Evolutionary conservation across 1,140 invertebrate species (phyloP).

Genomic region (Amyelois transitella): DNA sequence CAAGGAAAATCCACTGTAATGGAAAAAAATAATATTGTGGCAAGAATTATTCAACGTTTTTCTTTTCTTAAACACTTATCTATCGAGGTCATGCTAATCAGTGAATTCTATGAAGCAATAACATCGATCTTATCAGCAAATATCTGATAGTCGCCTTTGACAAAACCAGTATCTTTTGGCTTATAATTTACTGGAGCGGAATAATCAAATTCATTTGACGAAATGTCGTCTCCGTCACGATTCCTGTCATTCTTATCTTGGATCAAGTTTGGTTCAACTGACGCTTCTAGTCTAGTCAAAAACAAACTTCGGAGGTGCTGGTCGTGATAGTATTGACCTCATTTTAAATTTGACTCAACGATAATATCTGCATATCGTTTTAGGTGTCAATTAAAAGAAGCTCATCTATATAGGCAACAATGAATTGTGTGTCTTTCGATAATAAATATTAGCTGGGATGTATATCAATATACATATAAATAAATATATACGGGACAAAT

Average conservation of each 20-base stretch:
- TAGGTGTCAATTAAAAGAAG: too few species aligned
- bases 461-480: too few species aligned
- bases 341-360: neutral
- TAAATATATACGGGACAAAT: too few species aligned
- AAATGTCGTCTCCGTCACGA: neutral
- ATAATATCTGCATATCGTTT: neutral
- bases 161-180: neutral
- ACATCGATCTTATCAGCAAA: slow-evolving; percentile 30
- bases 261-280: neutral
- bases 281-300: neutral
- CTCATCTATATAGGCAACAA: too few species aligned
- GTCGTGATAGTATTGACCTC: neutral
- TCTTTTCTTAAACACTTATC: slow-evolving; percentile 22
- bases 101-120: slow-evolving; percentile 28
- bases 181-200: neutral
- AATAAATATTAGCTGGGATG: too few species aligned
- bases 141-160: neutral
- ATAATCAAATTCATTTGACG: neutral
- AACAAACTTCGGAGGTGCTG: neutral
- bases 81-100: slow-evolving; percentile 40
- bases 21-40: neutral
- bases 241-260: neutral
- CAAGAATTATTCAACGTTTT: neutral
- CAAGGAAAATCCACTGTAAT: too few species aligned
- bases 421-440: too few species aligned